Evolutionary conservation across 1,140 invertebrate genomes (phyloP), one percentile per base, ranked within the genome.

Genomic region (Drosophila nebulosa): DNA sequence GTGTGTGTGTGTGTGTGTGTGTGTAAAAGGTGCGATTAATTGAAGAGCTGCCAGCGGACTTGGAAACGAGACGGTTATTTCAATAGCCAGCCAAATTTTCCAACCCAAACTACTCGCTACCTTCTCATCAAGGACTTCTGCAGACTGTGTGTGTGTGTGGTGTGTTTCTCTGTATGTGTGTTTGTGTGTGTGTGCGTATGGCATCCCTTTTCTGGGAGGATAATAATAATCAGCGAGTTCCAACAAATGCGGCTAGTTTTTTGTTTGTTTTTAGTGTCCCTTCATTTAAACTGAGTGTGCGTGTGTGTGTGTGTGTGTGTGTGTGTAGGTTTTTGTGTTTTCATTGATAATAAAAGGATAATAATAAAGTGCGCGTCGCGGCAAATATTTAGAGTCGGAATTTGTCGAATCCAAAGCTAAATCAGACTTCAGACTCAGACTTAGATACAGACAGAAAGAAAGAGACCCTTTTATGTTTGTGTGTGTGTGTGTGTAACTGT

Each of bases 21-120:
- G 63, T 63, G 64, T 74, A 89, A 89, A 89, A 85, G 85, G 85
- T 89, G 86, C 85, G 85, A 89, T 89, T 89, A 89, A 89, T 89
- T 89, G 85, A 79, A 81, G 77, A 74, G 80, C 52, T 50, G 51
- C 7, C 64, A 24, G 36, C 21, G 52, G 57, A 58, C 53, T 57
- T 64, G 32, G 52, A 39, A 66, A 18, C 57, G 62, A 26, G 22
- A 39, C 14, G 66, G 36, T 74, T 70, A 70, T 70, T 72, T 69
- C 53, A 70, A 70, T 69, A 63, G 63, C 63, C 51, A 57, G 26
- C 16, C 42, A 16, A 18, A 30, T 64, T 26, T 32, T n/a, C 24
- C 36, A 22, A 42, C 21, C 32, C n/a, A 35, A 12, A 35, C 18
- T 36, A 16, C 30, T n/a, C 4, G 3, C 55, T 5, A 18, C 12